Evolutionary conservation across 2,888 invertebrate species (phyloP).

Genomic region (Stenodera caucasica): DNA sequence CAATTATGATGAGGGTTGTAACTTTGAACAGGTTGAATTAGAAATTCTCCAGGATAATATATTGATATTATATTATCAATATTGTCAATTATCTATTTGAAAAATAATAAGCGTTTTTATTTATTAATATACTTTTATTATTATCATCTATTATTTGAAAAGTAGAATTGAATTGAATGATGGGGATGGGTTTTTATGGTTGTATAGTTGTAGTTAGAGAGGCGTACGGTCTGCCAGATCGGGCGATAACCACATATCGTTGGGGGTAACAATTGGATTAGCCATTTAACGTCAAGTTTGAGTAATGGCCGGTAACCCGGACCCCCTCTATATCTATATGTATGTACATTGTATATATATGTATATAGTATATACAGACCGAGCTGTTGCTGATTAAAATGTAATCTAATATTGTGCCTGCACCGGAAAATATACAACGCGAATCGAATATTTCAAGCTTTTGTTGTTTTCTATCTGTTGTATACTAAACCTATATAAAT

Average conservation of each 20-base stretch:
- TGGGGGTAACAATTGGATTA: conserved; percentile 57
- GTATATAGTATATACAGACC: conserved; percentile 36
- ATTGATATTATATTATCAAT: no score
- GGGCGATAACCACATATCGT: conserved; percentile 55
- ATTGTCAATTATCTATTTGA: no score
- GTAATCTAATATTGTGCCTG: conserved; percentile 57
- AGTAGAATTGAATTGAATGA: conserved; percentile 19
- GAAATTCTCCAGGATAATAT: conserved; percentile 13
- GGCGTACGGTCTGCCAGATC: conserved; percentile 45
- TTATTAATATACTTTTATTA: background rate
- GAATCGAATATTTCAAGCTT: conserved; percentile 48
- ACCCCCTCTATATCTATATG: conserved; percentile 38
- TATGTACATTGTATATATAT: no score
- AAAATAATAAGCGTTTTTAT: conserved; percentile 39
- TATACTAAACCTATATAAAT: background rate
- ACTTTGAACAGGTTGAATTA: conserved; percentile 16
- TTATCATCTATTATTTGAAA: background rate
- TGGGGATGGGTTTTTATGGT: conserved; percentile 19
- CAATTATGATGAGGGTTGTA: conserved; percentile 29
- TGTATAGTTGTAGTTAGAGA: conserved; percentile 10
- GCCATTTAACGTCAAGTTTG: conserved; percentile 58
- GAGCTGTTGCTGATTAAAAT: conserved; percentile 57
- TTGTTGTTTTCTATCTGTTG: conserved; percentile 19
- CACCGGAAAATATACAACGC: conserved; percentile 52
- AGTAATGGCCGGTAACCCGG: conserved; percentile 57